A percentile compares a stretch with the other conserved stretches of the same genome.
These are phyloP conservation scores for Dolichoris vasculosae DNA, from an alignment of 1,140 invertebrate genomes.

Conservation along the genomic window DNA sequence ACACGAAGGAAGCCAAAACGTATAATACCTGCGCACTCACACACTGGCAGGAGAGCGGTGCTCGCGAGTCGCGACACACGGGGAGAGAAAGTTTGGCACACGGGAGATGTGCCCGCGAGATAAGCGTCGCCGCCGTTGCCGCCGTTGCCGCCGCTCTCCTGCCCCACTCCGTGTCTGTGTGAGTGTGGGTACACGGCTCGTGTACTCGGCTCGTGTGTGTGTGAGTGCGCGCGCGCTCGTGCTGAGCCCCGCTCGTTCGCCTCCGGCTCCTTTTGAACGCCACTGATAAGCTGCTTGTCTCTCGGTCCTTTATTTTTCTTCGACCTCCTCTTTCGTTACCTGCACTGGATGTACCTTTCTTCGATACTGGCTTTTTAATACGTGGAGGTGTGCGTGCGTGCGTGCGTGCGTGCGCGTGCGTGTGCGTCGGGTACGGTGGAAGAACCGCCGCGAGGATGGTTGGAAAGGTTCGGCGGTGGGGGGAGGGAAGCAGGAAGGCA, in stretches of 20 bases:
- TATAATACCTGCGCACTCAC: background rate
- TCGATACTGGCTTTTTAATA: slow-evolving; percentile 7
- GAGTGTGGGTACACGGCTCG: background rate
- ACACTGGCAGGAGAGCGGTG: slow-evolving; percentile 35
- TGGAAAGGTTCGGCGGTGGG: too few relatives aligned
- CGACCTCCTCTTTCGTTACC: background rate
- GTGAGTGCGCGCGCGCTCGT: background rate
- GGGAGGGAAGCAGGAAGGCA: background rate
- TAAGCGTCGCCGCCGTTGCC: slow-evolving; percentile 59
- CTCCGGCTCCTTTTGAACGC: slow-evolving; percentile 21
- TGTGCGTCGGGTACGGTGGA: too few relatives aligned
- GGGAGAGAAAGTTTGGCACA: slow-evolving; percentile 73
- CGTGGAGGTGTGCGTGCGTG: background rate
- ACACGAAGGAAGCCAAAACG: background rate
- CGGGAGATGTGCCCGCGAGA: slow-evolving; percentile 72
- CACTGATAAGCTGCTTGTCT: slow-evolving; percentile 31
- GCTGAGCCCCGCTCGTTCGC: background rate
- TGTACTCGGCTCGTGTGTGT: background rate
- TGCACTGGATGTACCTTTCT: background rate
- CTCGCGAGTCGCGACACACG: slow-evolving; percentile 31
- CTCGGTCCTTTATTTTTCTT: background rate
- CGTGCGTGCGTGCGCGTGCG: background rate
- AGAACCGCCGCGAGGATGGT: background rate
- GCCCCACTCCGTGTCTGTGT: background rate
- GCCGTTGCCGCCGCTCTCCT: slow-evolving; percentile 29